These are phyloP conservation scores for Mormyrus hasselquistii DNA, from an alignment of 2,797 vertebrate genomes.

Conservation along the genomic window DNA sequence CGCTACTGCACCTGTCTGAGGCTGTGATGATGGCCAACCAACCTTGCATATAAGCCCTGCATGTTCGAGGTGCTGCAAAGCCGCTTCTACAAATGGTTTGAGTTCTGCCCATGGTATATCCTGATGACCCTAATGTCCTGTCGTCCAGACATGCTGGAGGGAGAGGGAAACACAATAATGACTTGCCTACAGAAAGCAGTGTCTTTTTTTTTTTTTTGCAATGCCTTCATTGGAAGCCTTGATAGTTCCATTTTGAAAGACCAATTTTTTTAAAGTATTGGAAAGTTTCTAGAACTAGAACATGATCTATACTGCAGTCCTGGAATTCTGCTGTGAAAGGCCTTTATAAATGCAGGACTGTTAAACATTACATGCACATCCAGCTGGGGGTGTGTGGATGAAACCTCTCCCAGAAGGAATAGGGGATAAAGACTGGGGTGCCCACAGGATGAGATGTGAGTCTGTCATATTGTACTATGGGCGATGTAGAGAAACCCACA, in stretches of 20 bases:
- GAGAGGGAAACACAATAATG: not conserved
- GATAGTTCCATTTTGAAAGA: not conserved
- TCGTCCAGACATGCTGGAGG: not conserved
- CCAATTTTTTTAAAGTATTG: not conserved
- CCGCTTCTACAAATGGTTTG: not conserved
- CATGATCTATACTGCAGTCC: not conserved
- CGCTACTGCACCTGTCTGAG: conserved; percentile 9
- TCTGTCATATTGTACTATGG: not conserved
- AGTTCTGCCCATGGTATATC: not conserved
- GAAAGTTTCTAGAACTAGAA: not conserved
- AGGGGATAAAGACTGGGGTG: not conserved
- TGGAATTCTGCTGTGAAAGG: not conserved
- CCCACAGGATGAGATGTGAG: not conserved
- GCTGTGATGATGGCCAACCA: not conserved
- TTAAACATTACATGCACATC: not conserved
- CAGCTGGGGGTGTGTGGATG: not conserved
- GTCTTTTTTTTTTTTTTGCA: not conserved
- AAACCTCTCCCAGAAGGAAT: not conserved
- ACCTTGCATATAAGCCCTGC: not conserved
- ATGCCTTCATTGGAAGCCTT: not conserved
- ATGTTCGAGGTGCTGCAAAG: not conserved
- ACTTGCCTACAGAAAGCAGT: not conserved
- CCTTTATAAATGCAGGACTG: not conserved
- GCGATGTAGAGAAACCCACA: not conserved
- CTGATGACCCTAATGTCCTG: not conserved